Evolutionary conservation across 2,888 invertebrate genomes (phyloP).

Genomic region (Standfussiana lucernea): DNA sequence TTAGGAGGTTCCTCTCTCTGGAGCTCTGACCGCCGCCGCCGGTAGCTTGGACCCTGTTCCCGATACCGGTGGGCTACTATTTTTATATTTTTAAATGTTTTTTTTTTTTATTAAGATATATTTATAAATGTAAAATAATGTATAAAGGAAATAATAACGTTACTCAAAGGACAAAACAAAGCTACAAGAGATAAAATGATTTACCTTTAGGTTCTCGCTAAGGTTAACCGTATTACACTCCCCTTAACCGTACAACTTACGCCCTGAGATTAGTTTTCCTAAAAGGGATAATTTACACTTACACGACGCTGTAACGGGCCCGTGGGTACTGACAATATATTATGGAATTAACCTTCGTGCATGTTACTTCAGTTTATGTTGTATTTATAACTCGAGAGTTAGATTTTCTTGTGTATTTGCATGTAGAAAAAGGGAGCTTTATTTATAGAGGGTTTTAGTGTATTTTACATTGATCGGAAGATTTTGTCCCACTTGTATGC

Average conservation of each 20-base stretch:
- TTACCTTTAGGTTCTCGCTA: constrained; percentile 26
- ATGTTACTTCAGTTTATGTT: constrained; percentile 20
- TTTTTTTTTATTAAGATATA: too few species aligned
- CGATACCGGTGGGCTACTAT: not conserved
- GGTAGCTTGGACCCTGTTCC: not conserved
- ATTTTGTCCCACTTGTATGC: not conserved
- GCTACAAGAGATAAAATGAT: constrained; percentile 26
- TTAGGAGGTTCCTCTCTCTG: not conserved
- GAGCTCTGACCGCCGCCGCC: not conserved
- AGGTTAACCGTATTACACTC: constrained; percentile 57
- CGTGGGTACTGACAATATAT: constrained; percentile 50
- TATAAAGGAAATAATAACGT: not conserved
- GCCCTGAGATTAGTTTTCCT: constrained; percentile 65
- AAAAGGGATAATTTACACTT: constrained; percentile 67
- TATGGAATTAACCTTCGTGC: constrained; percentile 33
- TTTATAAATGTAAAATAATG: not conserved
- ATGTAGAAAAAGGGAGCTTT: not conserved
- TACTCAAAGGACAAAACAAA: constrained; percentile 4
- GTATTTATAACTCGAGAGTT: constrained; percentile 1
- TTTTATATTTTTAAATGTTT: not conserved
- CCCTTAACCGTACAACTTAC: constrained; percentile 55
- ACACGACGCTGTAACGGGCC: constrained; percentile 55
- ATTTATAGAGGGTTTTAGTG: not conserved
- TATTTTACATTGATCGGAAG: not conserved
- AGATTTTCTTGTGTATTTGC: not conserved